A percentile compares a stretch with the other conserved stretches of the same genome.
phyloP scores from a whole-genome alignment of 2,113 vertebrate genomes.

The Geococcyx californianus region DNA sequence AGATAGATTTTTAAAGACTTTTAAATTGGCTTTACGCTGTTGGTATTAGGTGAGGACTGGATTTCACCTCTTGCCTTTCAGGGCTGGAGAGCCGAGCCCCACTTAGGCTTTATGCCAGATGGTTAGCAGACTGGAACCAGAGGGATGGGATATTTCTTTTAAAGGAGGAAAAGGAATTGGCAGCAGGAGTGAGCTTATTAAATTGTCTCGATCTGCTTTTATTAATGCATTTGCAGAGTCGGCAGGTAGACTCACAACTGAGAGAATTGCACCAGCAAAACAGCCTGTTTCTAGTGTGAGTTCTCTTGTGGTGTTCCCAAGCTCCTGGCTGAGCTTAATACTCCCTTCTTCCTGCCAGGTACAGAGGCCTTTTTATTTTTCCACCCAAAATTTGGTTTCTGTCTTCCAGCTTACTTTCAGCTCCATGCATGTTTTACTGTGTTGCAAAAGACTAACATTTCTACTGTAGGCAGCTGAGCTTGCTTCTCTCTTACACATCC shows the following conservation, averaged over 20 bases:
- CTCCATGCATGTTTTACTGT: background rate
- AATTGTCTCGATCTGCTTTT: slow-evolving; percentile 44
- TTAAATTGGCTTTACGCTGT: slow-evolving; percentile 61
- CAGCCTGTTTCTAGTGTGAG: background rate
- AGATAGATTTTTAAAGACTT: slow-evolving; percentile 67
- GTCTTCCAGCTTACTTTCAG: background rate
- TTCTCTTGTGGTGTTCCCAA: background rate
- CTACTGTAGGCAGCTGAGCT: background rate
- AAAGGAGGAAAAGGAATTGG: slow-evolving; percentile 43
- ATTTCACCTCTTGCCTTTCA: slow-evolving; percentile 57
- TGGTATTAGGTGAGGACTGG: slow-evolving; percentile 51
- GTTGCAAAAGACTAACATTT: background rate
- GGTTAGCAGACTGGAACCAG: slow-evolving; percentile 15
- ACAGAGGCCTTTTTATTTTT: background rate
- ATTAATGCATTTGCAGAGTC: background rate
- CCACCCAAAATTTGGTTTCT: background rate
- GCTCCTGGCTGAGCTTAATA: background rate
- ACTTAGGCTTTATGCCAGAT: slow-evolving; percentile 30
- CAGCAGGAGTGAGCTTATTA: slow-evolving; percentile 42
- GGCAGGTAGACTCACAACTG: background rate
- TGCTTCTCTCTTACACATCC: background rate
- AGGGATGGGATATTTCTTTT: slow-evolving; percentile 53
- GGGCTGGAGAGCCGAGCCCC: background rate
- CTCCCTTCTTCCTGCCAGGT: background rate
- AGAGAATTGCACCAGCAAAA: background rate